A percentile compares a stretch with the other conserved stretches of the same genome.
Evolutionary conservation across 2,797 vertebrate species (phyloP).

Genomic region (Rachycentron canadum): DNA sequence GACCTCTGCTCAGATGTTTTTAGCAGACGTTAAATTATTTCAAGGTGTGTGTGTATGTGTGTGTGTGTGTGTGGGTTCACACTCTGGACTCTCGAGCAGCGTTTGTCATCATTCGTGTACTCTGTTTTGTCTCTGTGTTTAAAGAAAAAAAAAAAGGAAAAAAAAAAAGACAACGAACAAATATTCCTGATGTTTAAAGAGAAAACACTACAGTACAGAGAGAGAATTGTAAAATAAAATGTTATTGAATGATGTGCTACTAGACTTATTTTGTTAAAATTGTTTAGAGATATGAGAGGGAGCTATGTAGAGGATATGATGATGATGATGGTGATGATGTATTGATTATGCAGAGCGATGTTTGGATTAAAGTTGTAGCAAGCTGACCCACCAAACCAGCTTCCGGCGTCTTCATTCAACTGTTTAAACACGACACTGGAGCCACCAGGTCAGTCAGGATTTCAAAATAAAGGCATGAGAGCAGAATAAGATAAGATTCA

Average conservation of each 20-base stretch:
- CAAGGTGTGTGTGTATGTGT: constrained; percentile 19
- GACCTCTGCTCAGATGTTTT: constrained; percentile 20
- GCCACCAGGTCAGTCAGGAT: no score
- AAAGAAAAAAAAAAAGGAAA: constrained; percentile 44
- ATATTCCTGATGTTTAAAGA: constrained; percentile 78
- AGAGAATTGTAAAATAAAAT: constrained; percentile 81
- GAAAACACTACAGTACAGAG: constrained; percentile 80
- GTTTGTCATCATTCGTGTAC: constrained; percentile 72
- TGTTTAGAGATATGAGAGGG: constrained; percentile 75
- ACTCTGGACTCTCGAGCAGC: constrained; percentile 59
- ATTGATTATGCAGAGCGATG: constrained; percentile 73
- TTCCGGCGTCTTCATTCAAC: constrained; percentile 41
- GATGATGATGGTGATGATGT: constrained; percentile 52
- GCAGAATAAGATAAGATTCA: no score
- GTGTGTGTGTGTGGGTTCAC: constrained; percentile 48
- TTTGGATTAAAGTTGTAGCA: constrained; percentile 86
- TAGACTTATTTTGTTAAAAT: constrained; percentile 84
- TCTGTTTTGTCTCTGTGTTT: constrained; percentile 78
- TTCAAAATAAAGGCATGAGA: no score
- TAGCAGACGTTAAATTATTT: constrained; percentile 24
- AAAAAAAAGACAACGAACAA: constrained; percentile 68
- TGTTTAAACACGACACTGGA: neutral
- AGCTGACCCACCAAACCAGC: constrained; percentile 80
- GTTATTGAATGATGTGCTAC: constrained; percentile 76
- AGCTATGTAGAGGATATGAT: constrained; percentile 67